Evolutionary conservation across 2,113 vertebrate species (phyloP).

Genomic region (Gymnarchus niloticus): DNA sequence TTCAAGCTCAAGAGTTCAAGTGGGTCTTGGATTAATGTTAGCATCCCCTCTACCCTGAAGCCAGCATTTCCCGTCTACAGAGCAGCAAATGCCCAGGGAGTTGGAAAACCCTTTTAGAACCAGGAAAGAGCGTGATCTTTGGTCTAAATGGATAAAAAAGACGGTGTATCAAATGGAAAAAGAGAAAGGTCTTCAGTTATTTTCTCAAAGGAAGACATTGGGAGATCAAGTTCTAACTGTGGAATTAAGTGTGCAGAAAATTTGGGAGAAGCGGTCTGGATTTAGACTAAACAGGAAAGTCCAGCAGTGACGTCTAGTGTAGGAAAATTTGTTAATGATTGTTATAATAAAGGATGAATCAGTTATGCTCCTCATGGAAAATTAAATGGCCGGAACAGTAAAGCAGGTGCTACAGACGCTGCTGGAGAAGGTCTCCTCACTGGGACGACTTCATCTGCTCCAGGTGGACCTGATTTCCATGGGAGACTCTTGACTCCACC

Average conservation of each 20-base stretch:
- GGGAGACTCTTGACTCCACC: constrained; percentile 72
- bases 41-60: background rate
- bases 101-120: background rate
- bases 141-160: constrained; percentile 4
- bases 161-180: background rate
- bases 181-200: background rate
- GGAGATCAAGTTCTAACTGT: background rate
- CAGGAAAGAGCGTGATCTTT: background rate
- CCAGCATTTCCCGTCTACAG: background rate
- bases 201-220: background rate
- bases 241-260: background rate
- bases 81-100: background rate
- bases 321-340: background rate
- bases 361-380: background rate
- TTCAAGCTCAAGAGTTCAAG: background rate
- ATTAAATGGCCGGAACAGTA: background rate
- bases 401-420: background rate
- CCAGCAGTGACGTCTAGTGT: no score
- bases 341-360: no score
- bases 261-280: background rate
- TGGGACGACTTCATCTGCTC: constrained; percentile 51
- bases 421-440: background rate
- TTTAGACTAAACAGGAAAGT: background rate
- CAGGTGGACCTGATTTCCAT: constrained; percentile 63
- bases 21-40: background rate